phyloP scores from a whole-genome alignment of 2,113 vertebrate species.

The Amazona vittata region DNA sequence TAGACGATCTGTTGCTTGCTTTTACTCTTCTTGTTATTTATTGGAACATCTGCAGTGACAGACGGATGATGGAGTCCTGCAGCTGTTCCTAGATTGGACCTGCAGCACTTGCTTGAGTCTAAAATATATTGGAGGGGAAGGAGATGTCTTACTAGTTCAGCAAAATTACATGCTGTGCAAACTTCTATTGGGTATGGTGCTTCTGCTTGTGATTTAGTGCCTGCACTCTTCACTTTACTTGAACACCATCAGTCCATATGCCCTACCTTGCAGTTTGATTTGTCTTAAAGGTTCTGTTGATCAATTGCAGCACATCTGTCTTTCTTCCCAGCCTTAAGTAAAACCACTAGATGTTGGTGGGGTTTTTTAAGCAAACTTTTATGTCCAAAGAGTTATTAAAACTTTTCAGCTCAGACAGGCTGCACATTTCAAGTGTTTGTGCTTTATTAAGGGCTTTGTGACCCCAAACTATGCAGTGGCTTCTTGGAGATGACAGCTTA shows the following conservation, averaged over 20 bases:
- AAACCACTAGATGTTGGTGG: neutral
- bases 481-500: neutral
- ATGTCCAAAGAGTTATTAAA: neutral
- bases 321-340: neutral
- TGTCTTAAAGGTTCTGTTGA: neutral
- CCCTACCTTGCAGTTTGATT: neutral
- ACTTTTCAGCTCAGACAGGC: neutral
- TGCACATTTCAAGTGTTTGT: neutral
- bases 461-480: neutral
- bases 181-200: constrained; percentile 27
- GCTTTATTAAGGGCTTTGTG: neutral
- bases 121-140: neutral
- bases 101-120: neutral
- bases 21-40: neutral
- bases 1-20: constrained; percentile 1
- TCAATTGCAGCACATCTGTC: neutral
- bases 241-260: neutral
- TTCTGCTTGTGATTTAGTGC: constrained; percentile 39
- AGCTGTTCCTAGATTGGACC: neutral
- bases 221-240: neutral
- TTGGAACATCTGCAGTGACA: constrained; percentile 7
- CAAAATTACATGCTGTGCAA: neutral
- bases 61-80: neutral
- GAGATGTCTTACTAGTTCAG: neutral
- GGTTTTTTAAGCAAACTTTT: neutral